These are phyloP conservation scores for Meles meles DNA, from an alignment of 2,113 vertebrate species.

Conservation along the genomic window DNA sequence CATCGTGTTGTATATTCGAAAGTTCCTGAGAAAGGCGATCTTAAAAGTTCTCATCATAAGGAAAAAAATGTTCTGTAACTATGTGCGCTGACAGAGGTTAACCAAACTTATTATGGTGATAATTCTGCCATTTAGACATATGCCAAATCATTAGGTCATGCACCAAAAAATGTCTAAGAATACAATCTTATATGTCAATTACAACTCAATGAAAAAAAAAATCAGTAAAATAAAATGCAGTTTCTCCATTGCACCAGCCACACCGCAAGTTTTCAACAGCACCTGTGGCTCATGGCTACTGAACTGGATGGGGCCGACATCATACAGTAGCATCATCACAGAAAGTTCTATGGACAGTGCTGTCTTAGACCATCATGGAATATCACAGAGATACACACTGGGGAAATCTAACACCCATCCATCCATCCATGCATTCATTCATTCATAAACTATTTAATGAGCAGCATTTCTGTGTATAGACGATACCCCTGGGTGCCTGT, in stretches of 20 bases:
- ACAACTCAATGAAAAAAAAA: not conserved
- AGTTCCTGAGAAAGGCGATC: not conserved
- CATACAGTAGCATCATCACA: accelerated
- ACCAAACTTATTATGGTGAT: not conserved
- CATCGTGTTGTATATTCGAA: not conserved
- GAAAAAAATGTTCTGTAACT: not conserved
- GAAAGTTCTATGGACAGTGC: not conserved
- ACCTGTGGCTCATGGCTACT: not conserved
- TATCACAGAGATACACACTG: not conserved
- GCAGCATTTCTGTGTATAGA: not conserved
- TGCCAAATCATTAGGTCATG: not conserved
- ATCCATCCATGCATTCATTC: not conserved
- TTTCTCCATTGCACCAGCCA: not conserved
- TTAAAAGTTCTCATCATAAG: not conserved
- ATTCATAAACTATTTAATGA: not conserved
- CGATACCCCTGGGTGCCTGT: accelerated
- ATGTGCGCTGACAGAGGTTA: not conserved
- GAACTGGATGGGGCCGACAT: not conserved
- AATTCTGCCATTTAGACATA: not conserved
- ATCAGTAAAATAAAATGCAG: not conserved
- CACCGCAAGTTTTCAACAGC: not conserved
- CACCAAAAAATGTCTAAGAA: not conserved
- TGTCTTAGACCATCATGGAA: not conserved
- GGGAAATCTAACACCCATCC: not conserved
- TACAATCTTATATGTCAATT: not conserved